Base-by-base conservation (phyloP, 2,797 vertebrate species). In the Oreortyx pictus region DNA sequence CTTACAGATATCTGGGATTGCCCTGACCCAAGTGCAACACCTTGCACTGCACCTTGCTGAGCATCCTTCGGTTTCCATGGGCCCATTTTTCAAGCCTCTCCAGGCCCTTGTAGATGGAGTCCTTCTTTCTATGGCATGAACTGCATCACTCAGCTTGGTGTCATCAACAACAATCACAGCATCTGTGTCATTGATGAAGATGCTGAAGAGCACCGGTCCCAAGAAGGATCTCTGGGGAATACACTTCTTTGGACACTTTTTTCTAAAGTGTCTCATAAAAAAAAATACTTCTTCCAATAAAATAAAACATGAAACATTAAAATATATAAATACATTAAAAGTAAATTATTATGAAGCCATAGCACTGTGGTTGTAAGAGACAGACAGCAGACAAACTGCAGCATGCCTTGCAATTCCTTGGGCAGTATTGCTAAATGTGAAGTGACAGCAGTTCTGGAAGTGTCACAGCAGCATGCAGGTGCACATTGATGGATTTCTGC, bases 331-430 rank as follows among this genome's bases (percentile, higher is more conserved):
- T 24, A 27, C 2, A 4, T 14, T 49, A 33, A 19, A 12, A 25
- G 9, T 16, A 11, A 35, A 24, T 17, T 47, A 19, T 22, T 16
- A 19, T 14, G 44, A 71, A 41, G 44, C 17, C 8, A 18, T 9
- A 11, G 5, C 1, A 6, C 20, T 14, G 44, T 5, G 1, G 27
- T 4, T 57, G 44, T 33, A 31, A 11, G 7, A 43, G 19, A 29
- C 37, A 76, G 24, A 17, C 29, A 52, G 49, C 33, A 57, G n/a
- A 15, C 37, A 27, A 52, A 57, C 7, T 2, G 23, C 56, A 33
- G 9, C 37, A 7, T 9, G 16, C 11, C 24, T 33, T 5, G 8
- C 43, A 37, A 22, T 7, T 20, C 56, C n/a, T 80, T 57, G 3
- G 0, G 24, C 7, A 4, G 25, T 6, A 7, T 19, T 47, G 33